A percentile compares a stretch with the other conserved stretches of the same genome.
Conservation (phyloP, 2,888 invertebrate species). For the Oligia fasciuncula region DNA sequence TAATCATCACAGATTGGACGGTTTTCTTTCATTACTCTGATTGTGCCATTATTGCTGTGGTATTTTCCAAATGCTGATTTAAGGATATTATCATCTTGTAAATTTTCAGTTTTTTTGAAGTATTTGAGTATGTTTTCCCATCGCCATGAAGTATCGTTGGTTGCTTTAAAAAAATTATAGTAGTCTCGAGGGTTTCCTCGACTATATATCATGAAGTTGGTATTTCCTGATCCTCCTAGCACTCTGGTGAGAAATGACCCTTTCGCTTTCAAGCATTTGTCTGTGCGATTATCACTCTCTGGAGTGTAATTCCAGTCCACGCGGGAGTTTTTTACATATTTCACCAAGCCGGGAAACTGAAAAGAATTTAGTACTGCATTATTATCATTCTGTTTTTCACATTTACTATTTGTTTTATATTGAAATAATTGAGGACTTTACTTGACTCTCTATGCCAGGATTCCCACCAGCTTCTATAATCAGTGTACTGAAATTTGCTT, state of each 20-base stretch:
- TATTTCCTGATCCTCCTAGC: slow-evolving; percentile 72
- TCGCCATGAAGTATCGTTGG: slow-evolving; percentile 67
- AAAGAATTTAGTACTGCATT: slow-evolving; percentile 18
- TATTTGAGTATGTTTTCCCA: slow-evolving; percentile 67
- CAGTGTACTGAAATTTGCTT: slow-evolving; percentile 54
- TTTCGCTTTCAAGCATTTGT: slow-evolving; percentile 7
- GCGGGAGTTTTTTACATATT: slow-evolving; percentile 22
- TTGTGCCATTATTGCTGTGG: slow-evolving; percentile 64
- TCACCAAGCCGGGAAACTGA: slow-evolving; percentile 39
- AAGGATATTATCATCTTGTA: slow-evolving; percentile 54
- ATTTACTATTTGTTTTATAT: neutral
- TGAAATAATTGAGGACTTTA: slow-evolving; percentile 24
- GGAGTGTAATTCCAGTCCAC: slow-evolving; percentile 70
- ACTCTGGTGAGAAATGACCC: slow-evolving; percentile 66
- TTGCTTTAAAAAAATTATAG: slow-evolving; percentile 63
- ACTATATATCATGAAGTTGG: slow-evolving; percentile 67
- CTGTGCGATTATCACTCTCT: slow-evolving; percentile 23
- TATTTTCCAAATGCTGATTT: slow-evolving; percentile 55
- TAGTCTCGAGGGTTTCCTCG: slow-evolving; percentile 69
- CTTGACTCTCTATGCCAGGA: slow-evolving; percentile 58
- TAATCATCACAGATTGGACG: slow-evolving; percentile 35
- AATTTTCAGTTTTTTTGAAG: slow-evolving; percentile 72
- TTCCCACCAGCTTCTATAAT: slow-evolving; percentile 67
- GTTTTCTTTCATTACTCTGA: slow-evolving; percentile 69
- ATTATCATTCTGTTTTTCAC: neutral